Conservation (phyloP, 2,888 invertebrate species). For the Iphiclides podalirius region DNA sequence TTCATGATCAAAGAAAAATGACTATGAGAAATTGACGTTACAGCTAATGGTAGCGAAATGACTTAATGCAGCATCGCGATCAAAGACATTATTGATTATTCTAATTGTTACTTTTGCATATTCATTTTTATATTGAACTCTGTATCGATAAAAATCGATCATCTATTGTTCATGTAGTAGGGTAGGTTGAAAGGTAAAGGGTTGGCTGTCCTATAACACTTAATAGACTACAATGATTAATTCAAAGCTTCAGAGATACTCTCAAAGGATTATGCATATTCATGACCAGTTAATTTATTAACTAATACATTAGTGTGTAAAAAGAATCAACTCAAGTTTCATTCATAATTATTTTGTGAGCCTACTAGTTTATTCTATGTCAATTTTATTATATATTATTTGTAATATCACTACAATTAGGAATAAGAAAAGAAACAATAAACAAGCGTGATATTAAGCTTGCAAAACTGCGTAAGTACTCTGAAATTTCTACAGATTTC, state of each 20-base stretch:
- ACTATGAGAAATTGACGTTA: conserved; percentile 24
- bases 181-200: conserved; percentile 35
- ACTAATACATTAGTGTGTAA: conserved; percentile 14
- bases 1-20: conserved; percentile 19
- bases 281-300: conserved; percentile 57
- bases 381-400: too few relatives aligned
- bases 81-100: conserved; percentile 61
- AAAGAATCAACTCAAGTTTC: background rate
- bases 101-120: conserved; percentile 73
- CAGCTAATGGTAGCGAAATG: conserved; percentile 48
- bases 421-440: too few relatives aligned
- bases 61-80: conserved; percentile 51
- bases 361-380: too few relatives aligned
- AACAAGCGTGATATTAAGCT: too few relatives aligned
- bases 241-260: conserved; percentile 13
- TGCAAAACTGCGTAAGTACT: too few relatives aligned
- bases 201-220: conserved; percentile 10
- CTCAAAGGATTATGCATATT: conserved; percentile 59
- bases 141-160: conserved; percentile 34
- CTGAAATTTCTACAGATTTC: too few relatives aligned
- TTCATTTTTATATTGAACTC: conserved; percentile 47
- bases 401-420: too few relatives aligned
- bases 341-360: background rate
- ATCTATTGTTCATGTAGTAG: conserved; percentile 23
- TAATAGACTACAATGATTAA: conserved; percentile 14